Base-by-base conservation (phyloP, 2,113 vertebrate genomes). In the Gnathochromis pfefferi region DNA sequence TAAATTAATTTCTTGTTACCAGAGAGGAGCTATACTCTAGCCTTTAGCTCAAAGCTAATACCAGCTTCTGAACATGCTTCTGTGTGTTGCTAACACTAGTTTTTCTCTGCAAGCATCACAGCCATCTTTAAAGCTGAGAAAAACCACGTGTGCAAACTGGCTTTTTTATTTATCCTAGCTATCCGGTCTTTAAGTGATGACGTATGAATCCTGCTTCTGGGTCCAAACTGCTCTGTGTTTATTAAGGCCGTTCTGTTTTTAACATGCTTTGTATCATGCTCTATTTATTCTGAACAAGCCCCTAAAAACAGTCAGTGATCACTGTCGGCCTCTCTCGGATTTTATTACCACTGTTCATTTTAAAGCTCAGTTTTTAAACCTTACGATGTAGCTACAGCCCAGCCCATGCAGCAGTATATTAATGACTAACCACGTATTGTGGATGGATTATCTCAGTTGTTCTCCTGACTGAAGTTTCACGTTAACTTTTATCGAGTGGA, bases 321-420 rank as follows among this genome's bases (percentile, higher is more conserved):
- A 28, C 55, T 16, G 7, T 58, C 7, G 3, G 3, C 13, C 55
- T 58, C 23, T 54, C 53, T 35, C 5, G 1, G 55, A 16, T 28
- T 16, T 58, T 28, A 28, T 28, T 6, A 31, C 7, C 7, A 1
- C 55, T 58, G 7, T 58, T 1, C 7, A 58, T 2, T 28, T 28
- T 58, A 28, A 28, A 58, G 23, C 55, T 58, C 13, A 3, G 26
- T 31, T 28, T 58, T 58, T 58, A 31, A 55, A 58, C 3, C 55
- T 58, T 31, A 0, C 0, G 5, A 0, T 58, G 13, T 58, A 58
- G 1, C 55, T 57, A 0, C 54, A 14, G 54, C 23, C 23, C 55
- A 58, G 54, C 23, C 23, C 23, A 28, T 57, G 55, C 23, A 58
- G 55, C 55, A 16, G 13, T 16, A 9, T 58, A 58, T 58, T 0